phyloP scores from a whole-genome alignment of 2,888 invertebrate species.

The Drosophila infuscata region DNA sequence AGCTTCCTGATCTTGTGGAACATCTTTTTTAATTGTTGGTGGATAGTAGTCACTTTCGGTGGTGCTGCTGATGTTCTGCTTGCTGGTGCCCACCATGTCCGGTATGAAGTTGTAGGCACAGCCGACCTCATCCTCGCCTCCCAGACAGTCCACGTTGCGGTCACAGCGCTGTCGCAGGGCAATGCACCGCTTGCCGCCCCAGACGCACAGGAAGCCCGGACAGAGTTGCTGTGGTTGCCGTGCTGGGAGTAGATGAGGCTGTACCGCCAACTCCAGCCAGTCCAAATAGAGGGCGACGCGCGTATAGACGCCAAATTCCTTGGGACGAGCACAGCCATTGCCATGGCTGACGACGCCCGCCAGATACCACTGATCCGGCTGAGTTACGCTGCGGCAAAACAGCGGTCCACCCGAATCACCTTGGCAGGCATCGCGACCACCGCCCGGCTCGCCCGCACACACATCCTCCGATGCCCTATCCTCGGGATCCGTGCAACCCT shows the following conservation, averaged over 20 bases:
- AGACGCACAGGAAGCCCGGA: constrained; percentile 90
- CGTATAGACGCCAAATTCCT: constrained; percentile 93
- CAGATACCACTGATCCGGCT: constrained; percentile 90
- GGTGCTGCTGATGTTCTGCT: constrained; percentile 54
- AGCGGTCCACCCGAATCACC: constrained; percentile 92
- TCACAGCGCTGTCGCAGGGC: constrained; percentile 89
- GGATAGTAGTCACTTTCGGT: constrained; percentile 79
- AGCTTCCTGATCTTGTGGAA: constrained; percentile 15
- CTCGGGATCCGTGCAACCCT: constrained; percentile 88
- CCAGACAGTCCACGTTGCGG: constrained; percentile 90
- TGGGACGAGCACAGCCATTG: constrained; percentile 92
- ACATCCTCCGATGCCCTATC: constrained; percentile 90
- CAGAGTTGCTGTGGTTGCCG: constrained; percentile 88
- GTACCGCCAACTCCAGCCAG: constrained; percentile 88
- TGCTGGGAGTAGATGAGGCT: constrained; percentile 83
- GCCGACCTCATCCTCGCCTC: constrained; percentile 92
- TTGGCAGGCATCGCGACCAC: constrained; percentile 93
- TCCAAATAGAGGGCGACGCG: constrained; percentile 90
- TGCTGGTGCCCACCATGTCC: constrained; percentile 76
- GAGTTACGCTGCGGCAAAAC: constrained; percentile 90
- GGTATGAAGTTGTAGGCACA: constrained; percentile 86
- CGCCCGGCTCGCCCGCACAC: constrained; percentile 91
- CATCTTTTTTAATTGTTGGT: constrained; percentile 1
- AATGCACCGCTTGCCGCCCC: constrained; percentile 89
- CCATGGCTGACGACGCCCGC: constrained; percentile 95